Percentiles rank a stretch among this genome's conserved stretches.
Evolutionary conservation across 2,888 invertebrate species (phyloP).

Genomic region (Luffia ferchaultella): DNA sequence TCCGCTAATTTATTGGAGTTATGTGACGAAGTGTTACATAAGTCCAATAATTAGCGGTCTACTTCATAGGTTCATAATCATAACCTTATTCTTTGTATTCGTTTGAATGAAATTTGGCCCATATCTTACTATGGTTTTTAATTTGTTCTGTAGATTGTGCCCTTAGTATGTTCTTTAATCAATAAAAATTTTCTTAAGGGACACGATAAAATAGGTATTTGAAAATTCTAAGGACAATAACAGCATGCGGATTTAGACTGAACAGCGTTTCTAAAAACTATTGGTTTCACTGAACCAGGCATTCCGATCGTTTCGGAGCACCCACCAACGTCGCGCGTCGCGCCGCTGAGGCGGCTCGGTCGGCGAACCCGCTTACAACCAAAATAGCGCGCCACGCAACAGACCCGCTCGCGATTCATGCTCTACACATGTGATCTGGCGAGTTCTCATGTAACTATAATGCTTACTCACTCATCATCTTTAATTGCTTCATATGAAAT

Average conservation of each 20-base stretch:
- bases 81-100: no score
- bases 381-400: slow-evolving; percentile 4
- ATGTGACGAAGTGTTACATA: no score
- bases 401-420: background rate
- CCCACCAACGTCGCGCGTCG: background rate
- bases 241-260: no score
- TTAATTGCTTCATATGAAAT: background rate
- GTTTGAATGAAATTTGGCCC: no score
- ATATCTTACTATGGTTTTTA: no score
- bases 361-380: slow-evolving; percentile 2
- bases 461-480: background rate
- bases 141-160: no score
- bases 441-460: background rate
- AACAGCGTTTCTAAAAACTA: background rate
- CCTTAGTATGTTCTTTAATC: no score
- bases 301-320: background rate
- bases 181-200: no score
- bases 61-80: no score
- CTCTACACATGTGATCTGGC: background rate
- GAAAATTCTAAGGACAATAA: background rate
- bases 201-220: no score
- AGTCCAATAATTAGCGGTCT: no score
- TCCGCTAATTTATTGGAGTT: no score
- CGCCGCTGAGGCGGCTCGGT: background rate
- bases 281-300: background rate